Base-by-base conservation (phyloP, 1,140 invertebrate species). In the Kradibia gibbosae region DNA sequence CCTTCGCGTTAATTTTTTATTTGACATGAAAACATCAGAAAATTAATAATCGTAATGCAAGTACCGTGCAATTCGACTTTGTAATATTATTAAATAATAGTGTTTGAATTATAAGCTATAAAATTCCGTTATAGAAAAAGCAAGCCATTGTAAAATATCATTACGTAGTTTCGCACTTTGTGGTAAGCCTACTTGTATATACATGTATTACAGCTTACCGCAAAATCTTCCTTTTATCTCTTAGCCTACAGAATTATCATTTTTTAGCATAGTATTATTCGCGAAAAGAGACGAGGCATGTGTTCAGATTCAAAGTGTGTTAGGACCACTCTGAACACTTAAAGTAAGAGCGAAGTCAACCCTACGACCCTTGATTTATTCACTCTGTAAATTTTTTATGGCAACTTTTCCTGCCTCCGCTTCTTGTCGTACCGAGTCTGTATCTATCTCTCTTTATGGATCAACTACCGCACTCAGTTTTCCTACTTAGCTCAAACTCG, bases 321-420 rank as follows among this genome's bases (percentile, higher is more conserved):
- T 65, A 55, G 62, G 73, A 75, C 81, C 80, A 86, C 84, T 84
- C 50, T 77, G 84, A 83, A 86, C 86, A 86, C 85, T 88, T 86
- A 87, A 87, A 86, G 87, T 87, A 85, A 88, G 84, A 86, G 84
- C 85, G 55, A 80, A 81, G 82, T 53, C 83, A 80, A 81, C 85
- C 85, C 86, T 85, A 86, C 87, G 84, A 84, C 84, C 82, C 85
- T 87, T 89, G 87, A 89, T 89, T 89, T 89, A 89, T 89, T 89
- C 88, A 88, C 86, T 87, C 85, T 84, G 85, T 88, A 88, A 88
- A 89, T 88, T 87, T 89, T 89, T 89, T 86, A 88, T 36, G 31
- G 84, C 83, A 84, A 84, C 73, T 67, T 78, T 83, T 77, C 36
- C 20, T 2, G 0, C 45, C 74, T 42, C 22, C 73, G 70, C 55